These are phyloP conservation scores for Metopolophium dirhodum DNA, from an alignment of 1,140 invertebrate genomes.

Conservation along the genomic window DNA sequence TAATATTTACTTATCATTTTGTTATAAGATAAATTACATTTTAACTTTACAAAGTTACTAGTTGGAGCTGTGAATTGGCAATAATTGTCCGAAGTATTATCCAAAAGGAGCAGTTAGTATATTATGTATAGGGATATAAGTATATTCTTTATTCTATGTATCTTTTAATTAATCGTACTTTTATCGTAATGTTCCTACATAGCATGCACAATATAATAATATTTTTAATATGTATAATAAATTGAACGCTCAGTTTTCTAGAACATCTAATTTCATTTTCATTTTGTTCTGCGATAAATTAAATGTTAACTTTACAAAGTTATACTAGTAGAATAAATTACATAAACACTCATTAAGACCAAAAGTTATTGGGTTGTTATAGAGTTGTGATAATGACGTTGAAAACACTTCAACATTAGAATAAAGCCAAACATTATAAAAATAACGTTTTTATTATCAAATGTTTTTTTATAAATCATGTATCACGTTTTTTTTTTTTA, in stretches of 20 bases:
- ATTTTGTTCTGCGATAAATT: slow-evolving; percentile 6
- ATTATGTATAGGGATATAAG: too few species aligned
- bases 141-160: too few species aligned
- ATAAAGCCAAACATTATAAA: not conserved
- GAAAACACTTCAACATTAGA: not conserved
- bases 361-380: not conserved
- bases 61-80: not conserved
- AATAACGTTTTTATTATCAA: not conserved
- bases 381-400: slow-evolving; percentile 1
- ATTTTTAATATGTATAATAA: too few species aligned
- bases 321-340: not conserved
- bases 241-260: too few species aligned
- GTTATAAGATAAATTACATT: not conserved
- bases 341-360: not conserved
- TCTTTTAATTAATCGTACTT: too few species aligned
- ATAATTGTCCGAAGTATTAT: too few species aligned
- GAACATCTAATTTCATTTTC: not conserved
- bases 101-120: too few species aligned
- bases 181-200: too few species aligned
- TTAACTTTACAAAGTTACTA: not conserved
- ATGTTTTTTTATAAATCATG: not conserved
- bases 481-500: not conserved
- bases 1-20: not conserved
- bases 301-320: not conserved
- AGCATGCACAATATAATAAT: too few species aligned